Conservation (phyloP, 2,797 vertebrate species). For the Betta splendens region DNA sequence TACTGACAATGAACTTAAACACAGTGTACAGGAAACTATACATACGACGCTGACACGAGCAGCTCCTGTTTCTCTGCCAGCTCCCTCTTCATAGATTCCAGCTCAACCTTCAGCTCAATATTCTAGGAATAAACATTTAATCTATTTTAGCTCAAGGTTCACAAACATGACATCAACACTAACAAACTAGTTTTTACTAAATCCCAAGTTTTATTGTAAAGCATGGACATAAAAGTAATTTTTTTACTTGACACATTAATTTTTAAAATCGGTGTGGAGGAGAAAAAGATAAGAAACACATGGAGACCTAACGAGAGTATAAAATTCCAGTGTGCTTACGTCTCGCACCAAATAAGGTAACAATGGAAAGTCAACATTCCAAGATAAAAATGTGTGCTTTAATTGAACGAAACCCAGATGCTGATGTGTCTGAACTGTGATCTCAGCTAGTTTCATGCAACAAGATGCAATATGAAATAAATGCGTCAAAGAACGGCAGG, state of each 20-base stretch:
- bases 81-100: conserved; percentile 95
- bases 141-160: conserved; percentile 14
- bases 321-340: conserved; percentile 46
- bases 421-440: conserved; percentile 28
- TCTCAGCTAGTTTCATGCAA: conserved; percentile 39
- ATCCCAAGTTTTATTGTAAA: conserved; percentile 2
- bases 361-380: conserved; percentile 26
- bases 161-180: conserved; percentile 12
- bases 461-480: conserved; percentile 12
- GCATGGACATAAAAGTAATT: conserved; percentile 9
- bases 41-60: conserved; percentile 95
- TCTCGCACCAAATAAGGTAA: conserved; percentile 6
- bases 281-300: conserved; percentile 12
- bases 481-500: conserved; percentile 1
- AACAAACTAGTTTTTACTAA: not conserved
- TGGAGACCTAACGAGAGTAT: conserved; percentile 1
- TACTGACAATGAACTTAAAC: not conserved
- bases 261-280: not conserved
- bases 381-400: conserved; percentile 2
- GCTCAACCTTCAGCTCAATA: conserved; percentile 96
- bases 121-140: conserved; percentile 80
- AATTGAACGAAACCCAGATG: conserved; percentile 41
- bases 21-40: conserved; percentile 31
- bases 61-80: conserved; percentile 92
- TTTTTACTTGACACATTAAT: conserved; percentile 25